A percentile compares a stretch with the other conserved stretches of the same genome.
These are phyloP conservation scores for Megaleporinus macrocephalus DNA, from an alignment of 2,113 vertebrate species.

Conservation along the genomic window DNA sequence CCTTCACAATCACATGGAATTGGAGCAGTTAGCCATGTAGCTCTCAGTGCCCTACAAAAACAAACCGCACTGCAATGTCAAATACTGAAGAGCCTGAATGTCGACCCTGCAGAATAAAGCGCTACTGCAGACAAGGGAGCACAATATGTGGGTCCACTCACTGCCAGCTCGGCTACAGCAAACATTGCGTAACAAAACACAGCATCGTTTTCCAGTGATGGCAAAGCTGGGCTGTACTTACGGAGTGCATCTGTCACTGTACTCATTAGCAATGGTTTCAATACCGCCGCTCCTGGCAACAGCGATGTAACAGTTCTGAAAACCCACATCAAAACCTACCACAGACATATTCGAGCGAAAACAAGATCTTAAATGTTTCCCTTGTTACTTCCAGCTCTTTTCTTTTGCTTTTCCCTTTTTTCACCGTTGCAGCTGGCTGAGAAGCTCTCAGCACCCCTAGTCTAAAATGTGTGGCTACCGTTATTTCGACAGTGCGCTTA, in stretches of 20 bases:
- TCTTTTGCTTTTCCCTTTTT: slow-evolving; percentile 48
- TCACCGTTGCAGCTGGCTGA: slow-evolving; percentile 41
- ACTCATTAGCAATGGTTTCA: slow-evolving; percentile 94
- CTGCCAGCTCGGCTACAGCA: slow-evolving; percentile 29
- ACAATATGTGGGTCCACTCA: background rate
- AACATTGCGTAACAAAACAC: slow-evolving; percentile 68
- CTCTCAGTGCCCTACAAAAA: background rate
- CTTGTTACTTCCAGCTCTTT: slow-evolving; percentile 55
- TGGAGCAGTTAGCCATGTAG: background rate
- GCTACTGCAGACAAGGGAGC: background rate
- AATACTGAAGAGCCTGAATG: background rate
- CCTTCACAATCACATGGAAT: background rate
- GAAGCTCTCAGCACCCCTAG: slow-evolving; percentile 38
- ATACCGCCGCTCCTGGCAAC: slow-evolving; percentile 93
- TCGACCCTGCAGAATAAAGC: background rate
- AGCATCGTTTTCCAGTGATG: slow-evolving; percentile 52
- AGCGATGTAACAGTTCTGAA: slow-evolving; percentile 93
- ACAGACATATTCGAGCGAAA: slow-evolving; percentile 84
- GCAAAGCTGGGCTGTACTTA: slow-evolving; percentile 75
- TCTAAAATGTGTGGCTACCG: slow-evolving; percentile 36
- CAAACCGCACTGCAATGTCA: background rate
- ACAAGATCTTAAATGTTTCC: slow-evolving; percentile 20
- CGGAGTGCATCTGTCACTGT: slow-evolving; percentile 98
- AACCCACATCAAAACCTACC: slow-evolving; percentile 93
- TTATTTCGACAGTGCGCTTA: slow-evolving; percentile 11